These are phyloP conservation scores for Trachemys scripta DNA, from an alignment of 2,113 vertebrate species.

Conservation along the genomic window DNA sequence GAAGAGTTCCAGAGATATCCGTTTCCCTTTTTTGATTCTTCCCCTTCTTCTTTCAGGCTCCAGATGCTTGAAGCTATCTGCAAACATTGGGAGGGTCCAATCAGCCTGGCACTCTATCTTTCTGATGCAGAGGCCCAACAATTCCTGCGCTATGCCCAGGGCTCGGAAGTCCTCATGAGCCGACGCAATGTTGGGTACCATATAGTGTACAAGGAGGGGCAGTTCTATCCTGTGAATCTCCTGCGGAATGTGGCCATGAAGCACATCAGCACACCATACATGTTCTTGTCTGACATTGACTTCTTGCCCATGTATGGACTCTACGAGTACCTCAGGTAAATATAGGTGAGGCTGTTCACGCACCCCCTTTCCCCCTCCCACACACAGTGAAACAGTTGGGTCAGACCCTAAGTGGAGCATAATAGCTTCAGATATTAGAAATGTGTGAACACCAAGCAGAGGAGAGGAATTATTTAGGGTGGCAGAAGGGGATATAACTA, in stretches of 20 bases:
- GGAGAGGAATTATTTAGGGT: background rate
- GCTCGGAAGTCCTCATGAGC: constrained; percentile 96
- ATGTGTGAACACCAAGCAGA: background rate
- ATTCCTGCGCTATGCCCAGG: constrained; percentile 98
- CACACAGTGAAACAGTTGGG: background rate
- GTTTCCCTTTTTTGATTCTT: constrained; percentile 21
- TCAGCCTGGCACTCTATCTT: constrained; percentile 97
- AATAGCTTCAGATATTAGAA: background rate
- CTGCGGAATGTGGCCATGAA: constrained; percentile 97
- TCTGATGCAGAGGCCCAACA: constrained; percentile 98
- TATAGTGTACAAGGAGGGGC: constrained; percentile 98
- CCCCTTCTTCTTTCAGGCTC: constrained; percentile 82
- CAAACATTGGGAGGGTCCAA: constrained; percentile 98
- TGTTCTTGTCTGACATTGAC: constrained; percentile 98
- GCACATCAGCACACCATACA: constrained; percentile 96
- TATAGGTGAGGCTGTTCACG: accelerated
- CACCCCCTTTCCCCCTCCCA: background rate
- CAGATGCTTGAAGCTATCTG: constrained; percentile 99
- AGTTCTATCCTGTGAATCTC: constrained; percentile 98
- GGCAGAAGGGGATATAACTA: background rate
- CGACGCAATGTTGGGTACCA: constrained; percentile 96
- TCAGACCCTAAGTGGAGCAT: background rate
- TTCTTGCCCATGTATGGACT: constrained; percentile 99
- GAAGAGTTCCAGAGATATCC: background rate
- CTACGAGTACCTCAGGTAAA: constrained; percentile 98